A percentile compares a stretch with the other conserved stretches of the same genome.
Conservation (phyloP, 2,888 invertebrate genomes). For the Druceiella hillmani region DNA sequence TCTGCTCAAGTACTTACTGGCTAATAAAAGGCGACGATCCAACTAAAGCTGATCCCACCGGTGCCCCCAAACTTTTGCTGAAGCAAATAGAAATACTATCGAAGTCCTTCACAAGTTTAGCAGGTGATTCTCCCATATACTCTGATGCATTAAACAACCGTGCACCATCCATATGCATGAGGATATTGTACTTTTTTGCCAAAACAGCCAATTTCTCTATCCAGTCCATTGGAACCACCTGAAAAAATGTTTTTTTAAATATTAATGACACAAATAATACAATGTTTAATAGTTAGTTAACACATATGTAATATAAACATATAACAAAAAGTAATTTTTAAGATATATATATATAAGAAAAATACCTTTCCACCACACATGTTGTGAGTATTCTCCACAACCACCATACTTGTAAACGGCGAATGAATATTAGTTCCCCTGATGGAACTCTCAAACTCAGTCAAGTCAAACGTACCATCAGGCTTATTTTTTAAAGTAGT, state of each 20-base stretch:
- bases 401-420: slow-evolving; percentile 65
- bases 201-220: slow-evolving; percentile 57
- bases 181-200: slow-evolving; percentile 46
- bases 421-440: slow-evolving; percentile 60
- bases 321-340: background rate
- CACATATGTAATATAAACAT: background rate
- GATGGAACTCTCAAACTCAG: slow-evolving; percentile 56
- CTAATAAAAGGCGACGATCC: slow-evolving; percentile 61
- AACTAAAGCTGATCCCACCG: slow-evolving; percentile 71
- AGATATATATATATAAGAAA: background rate
- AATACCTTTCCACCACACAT: slow-evolving; percentile 66
- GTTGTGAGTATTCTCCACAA: slow-evolving; percentile 83
- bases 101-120: slow-evolving; percentile 58
- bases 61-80: slow-evolving; percentile 80
- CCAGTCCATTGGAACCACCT: slow-evolving; percentile 66
- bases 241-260: slow-evolving; percentile 10
- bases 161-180: slow-evolving; percentile 82
- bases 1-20: slow-evolving; percentile 40
- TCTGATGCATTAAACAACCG: slow-evolving; percentile 77
- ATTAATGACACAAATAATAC: background rate
- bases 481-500: slow-evolving; percentile 58
- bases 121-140: slow-evolving; percentile 53
- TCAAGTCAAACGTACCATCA: slow-evolving; percentile 74
- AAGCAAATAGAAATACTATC: slow-evolving; percentile 77
- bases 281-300: background rate